phyloP scores from a whole-genome alignment of 2,888 invertebrate genomes.

The Diplazon laetatorius region DNA sequence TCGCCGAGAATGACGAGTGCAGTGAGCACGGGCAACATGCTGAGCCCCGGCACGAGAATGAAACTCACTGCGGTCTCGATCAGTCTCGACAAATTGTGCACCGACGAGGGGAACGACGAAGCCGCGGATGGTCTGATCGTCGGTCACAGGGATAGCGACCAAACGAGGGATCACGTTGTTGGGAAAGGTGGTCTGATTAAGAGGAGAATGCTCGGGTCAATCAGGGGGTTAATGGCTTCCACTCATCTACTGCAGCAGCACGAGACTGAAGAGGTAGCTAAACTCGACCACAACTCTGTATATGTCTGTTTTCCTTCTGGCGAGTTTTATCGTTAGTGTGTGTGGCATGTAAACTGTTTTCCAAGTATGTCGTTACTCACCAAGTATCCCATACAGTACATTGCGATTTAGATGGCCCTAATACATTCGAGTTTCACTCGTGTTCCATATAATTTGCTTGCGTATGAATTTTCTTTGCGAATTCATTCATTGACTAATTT shows the following conservation, averaged over 20 bases:
- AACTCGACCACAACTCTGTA: slow-evolving; percentile 59
- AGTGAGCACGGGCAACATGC: slow-evolving; percentile 71
- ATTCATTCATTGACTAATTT: not conserved
- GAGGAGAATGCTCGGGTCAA: slow-evolving; percentile 80
- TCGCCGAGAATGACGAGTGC: slow-evolving; percentile 68
- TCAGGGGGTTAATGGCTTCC: slow-evolving; percentile 80
- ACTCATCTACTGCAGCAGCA: slow-evolving; percentile 78
- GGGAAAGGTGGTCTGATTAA: slow-evolving; percentile 77
- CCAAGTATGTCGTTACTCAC: not conserved
- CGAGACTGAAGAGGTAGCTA: slow-evolving; percentile 78
- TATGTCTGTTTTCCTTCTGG: slow-evolving; percentile 8
- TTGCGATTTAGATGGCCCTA: slow-evolving; percentile 12
- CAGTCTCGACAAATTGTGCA: slow-evolving; percentile 75
- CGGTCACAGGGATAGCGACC: slow-evolving; percentile 53
- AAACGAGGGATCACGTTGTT: slow-evolving; percentile 66
- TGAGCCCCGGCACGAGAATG: slow-evolving; percentile 63
- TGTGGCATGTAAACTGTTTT: slow-evolving; percentile 1
- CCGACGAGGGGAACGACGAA: slow-evolving; percentile 68
- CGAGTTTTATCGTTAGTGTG: slow-evolving; percentile 3
- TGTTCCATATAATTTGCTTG: not conserved
- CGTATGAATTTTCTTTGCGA: too few species aligned
- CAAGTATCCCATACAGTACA: not conserved
- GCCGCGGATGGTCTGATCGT: slow-evolving; percentile 36
- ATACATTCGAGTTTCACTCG: slow-evolving; percentile 9
- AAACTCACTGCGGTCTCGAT: slow-evolving; percentile 72